Evolutionary conservation across 2,113 vertebrate species (phyloP).

Genomic region (Pelvicachromis taeniatus): DNA sequence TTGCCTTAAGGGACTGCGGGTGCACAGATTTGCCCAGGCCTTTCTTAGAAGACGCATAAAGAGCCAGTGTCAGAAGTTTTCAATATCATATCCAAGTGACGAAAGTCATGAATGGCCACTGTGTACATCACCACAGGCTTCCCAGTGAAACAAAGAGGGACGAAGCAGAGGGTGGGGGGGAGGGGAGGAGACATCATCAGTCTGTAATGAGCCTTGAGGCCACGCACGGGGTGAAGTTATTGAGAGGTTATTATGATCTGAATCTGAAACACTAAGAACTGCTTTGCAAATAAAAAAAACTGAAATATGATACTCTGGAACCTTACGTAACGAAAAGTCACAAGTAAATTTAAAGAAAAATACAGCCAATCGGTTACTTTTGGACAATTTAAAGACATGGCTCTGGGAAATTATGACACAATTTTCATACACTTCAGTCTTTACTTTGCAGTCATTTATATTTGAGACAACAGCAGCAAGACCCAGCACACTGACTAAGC

Average conservation of each 20-base stretch:
- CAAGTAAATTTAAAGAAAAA: background rate
- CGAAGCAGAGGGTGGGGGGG: background rate
- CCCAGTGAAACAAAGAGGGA: constrained; percentile 39
- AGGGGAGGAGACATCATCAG: constrained; percentile 1
- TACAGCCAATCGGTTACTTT: background rate
- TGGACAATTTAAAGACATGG: background rate
- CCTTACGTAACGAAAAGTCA: background rate
- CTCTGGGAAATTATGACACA: background rate
- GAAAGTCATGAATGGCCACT: constrained; percentile 39
- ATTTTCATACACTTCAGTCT: background rate
- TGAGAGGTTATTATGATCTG: background rate
- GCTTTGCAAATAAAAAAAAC: background rate
- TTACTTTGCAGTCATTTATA: background rate
- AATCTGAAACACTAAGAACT: background rate
- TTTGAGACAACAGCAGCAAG: background rate
- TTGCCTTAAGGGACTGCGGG: constrained; percentile 39
- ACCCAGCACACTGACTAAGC: background rate
- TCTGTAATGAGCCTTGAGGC: constrained; percentile 35
- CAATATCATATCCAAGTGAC: constrained; percentile 54
- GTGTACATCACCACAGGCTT: constrained; percentile 35
- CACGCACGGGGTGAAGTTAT: background rate
- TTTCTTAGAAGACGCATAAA: constrained; percentile 26
- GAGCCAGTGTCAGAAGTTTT: constrained; percentile 40
- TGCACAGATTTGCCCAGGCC: constrained; percentile 18
- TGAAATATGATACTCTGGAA: background rate